These are phyloP conservation scores for Egretta garzetta DNA, from an alignment of 2,113 vertebrate genomes.

Conservation along the genomic window DNA sequence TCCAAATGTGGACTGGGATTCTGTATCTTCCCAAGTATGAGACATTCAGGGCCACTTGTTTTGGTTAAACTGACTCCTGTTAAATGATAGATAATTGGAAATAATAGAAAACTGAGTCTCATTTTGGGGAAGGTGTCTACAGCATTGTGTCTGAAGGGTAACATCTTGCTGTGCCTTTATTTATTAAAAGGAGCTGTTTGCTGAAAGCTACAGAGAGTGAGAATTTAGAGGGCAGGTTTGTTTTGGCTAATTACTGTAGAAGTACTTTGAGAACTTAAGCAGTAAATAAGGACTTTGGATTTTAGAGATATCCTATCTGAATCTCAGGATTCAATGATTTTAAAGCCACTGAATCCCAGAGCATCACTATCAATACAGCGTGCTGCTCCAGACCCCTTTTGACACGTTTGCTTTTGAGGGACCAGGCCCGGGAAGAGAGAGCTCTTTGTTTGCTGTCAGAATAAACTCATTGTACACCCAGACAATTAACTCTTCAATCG, in stretches of 20 bases:
- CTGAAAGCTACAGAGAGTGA: background rate
- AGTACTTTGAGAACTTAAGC: slow-evolving; percentile 14
- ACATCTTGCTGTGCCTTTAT: background rate
- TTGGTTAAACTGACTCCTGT: background rate
- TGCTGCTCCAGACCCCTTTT: slow-evolving; percentile 68
- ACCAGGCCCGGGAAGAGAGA: slow-evolving; percentile 77
- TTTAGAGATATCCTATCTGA: slow-evolving; percentile 21
- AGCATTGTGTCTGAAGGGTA: background rate
- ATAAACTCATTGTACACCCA: slow-evolving; percentile 85
- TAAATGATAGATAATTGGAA: background rate
- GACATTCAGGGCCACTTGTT: background rate
- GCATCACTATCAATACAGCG: slow-evolving; percentile 69
- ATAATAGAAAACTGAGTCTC: background rate
- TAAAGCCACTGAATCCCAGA: slow-evolving; percentile 43
- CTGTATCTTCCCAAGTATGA: background rate
- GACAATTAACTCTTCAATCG: slow-evolving; percentile 85
- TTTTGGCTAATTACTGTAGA: slow-evolving; percentile 26
- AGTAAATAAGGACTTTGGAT: background rate
- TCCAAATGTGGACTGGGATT: background rate
- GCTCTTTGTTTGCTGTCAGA: slow-evolving; percentile 83
- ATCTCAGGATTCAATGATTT: slow-evolving; percentile 26
- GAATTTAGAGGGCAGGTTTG: slow-evolving; percentile 1
- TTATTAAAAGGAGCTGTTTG: background rate
- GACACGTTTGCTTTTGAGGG: slow-evolving; percentile 79
- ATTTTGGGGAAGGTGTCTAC: background rate